Evolutionary conservation across 1,140 invertebrate species (phyloP).

Genomic region (Heliconius eleuchia): DNA sequence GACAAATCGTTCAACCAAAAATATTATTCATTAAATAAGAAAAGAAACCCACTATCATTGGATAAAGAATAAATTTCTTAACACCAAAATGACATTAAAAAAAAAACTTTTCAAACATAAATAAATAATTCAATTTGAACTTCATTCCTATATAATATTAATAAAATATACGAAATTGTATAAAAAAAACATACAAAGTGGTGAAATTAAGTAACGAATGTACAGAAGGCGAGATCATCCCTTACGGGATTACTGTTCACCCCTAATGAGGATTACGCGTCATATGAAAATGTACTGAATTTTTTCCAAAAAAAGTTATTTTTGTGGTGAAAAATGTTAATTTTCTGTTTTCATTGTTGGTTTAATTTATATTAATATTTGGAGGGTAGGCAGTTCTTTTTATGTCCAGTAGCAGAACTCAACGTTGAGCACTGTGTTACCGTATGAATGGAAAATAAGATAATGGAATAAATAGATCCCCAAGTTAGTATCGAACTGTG

Average conservation of each 20-base stretch:
- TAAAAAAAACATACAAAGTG: neutral
- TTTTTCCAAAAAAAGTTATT: neutral
- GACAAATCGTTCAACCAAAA: too few species aligned
- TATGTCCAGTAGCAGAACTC: too few species aligned
- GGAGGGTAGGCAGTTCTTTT: too few species aligned
- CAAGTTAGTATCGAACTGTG: too few species aligned
- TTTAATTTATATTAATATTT: too few species aligned
- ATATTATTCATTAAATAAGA: too few species aligned
- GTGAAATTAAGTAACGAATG: neutral
- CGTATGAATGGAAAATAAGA: too few species aligned
- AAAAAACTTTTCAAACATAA: neutral
- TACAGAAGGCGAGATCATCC: constrained; percentile 3
- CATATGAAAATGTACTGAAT: neutral
- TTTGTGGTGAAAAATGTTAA: neutral
- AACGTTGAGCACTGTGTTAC: too few species aligned
- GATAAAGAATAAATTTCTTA: neutral
- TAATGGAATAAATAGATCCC: too few species aligned
- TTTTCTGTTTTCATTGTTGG: neutral
- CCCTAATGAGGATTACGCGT: neutral
- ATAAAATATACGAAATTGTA: neutral
- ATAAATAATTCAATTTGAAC: neutral
- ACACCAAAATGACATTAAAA: neutral
- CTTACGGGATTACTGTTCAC: neutral
- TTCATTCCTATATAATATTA: neutral
- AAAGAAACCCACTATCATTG: neutral